Conservation (phyloP, 2,113 vertebrate genomes). For the Illadopsis cleaveri region DNA sequence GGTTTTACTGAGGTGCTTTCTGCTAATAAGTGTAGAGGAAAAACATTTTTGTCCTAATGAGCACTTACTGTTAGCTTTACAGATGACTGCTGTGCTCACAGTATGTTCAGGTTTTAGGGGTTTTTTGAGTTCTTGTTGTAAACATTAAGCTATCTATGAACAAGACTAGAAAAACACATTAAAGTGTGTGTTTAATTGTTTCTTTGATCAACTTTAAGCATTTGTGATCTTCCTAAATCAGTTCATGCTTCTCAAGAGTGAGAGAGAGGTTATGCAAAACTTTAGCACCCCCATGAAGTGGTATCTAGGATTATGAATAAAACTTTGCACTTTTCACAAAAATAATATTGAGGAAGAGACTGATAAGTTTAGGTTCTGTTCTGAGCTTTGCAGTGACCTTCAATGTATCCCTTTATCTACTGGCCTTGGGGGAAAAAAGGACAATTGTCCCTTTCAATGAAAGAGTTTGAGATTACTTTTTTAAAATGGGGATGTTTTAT, state of each 20-base stretch:
- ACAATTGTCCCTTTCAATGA: not conserved
- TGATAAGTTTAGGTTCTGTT: not conserved
- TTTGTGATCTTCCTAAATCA: not conserved
- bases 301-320: not conserved
- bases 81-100: not conserved
- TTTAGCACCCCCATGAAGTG: not conserved
- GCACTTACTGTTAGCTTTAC: not conserved
- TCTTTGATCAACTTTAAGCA: not conserved
- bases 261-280: not conserved
- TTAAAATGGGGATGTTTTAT: not conserved
- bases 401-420: not conserved
- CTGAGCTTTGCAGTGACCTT: not conserved
- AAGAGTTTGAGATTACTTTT: not conserved
- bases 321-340: not conserved
- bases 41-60: not conserved
- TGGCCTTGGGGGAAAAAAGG: not conserved
- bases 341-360: not conserved
- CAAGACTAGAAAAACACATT: not conserved
- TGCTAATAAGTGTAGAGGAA: not conserved
- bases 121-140: not conserved
- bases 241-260: not conserved
- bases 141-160: not conserved
- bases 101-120: not conserved
- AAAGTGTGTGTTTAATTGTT: not conserved
- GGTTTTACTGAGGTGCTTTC: not conserved